These are phyloP conservation scores for Heterotis niloticus DNA, from an alignment of 2,113 vertebrate species.

Conservation along the genomic window DNA sequence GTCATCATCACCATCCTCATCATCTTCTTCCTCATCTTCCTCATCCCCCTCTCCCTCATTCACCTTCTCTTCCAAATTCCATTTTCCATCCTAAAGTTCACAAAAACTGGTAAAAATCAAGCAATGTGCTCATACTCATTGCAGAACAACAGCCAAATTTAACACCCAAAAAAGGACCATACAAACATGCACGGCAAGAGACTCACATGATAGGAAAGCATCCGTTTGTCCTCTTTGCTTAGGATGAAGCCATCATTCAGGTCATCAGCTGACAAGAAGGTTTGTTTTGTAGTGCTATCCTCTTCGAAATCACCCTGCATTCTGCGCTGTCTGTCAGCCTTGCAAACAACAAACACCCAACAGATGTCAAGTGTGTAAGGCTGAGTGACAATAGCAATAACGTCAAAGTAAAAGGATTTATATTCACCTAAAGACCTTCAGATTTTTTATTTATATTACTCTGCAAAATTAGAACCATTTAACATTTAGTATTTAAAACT, in stretches of 20 bases:
- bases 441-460: no score
- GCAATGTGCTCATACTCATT: no score
- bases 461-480: no score
- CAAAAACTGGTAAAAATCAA: background rate
- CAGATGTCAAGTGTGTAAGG: background rate
- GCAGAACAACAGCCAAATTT: no score
- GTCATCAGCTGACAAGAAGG: slow-evolving; percentile 84
- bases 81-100: slow-evolving; percentile 72
- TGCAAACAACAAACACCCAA: slow-evolving; percentile 6
- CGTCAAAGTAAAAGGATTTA: no score
- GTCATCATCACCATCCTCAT: slow-evolving; percentile 28
- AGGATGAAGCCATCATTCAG: slow-evolving; percentile 85
- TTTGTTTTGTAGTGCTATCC: slow-evolving; percentile 42
- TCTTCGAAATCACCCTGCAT: slow-evolving; percentile 75
- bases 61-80: slow-evolving; percentile 50
- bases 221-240: slow-evolving; percentile 71
- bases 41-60: slow-evolving; percentile 37
- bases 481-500: no score
- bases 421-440: no score
- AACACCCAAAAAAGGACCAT: background rate
- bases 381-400: background rate
- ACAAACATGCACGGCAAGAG: background rate
- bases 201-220: slow-evolving; percentile 78
- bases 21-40: slow-evolving; percentile 41
- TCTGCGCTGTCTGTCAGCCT: slow-evolving; percentile 84